Evolutionary conservation across 2,797 vertebrate species (phyloP).

Genomic region (Pampus argenteus): DNA sequence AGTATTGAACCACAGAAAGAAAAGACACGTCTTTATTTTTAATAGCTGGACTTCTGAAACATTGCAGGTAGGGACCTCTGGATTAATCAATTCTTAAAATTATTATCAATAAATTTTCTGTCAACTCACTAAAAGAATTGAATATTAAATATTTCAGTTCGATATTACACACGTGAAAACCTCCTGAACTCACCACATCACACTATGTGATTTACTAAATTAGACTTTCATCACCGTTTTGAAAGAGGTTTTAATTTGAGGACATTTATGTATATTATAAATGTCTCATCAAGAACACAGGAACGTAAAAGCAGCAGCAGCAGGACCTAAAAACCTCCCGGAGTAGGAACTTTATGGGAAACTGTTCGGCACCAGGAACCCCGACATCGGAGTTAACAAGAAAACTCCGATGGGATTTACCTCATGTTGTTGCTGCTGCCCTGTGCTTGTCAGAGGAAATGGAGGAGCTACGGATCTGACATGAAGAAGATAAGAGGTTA

Average conservation of each 20-base stretch:
- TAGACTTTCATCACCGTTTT: no score
- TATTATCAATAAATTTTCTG: neutral
- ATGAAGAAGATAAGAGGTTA: constrained; percentile 88
- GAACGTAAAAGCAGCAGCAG: no score
- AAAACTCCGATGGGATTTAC: constrained; percentile 66
- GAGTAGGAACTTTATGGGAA: constrained; percentile 28
- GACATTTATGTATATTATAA: neutral
- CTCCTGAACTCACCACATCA: no score
- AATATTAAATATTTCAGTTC: neutral
- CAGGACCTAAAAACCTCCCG: no score
- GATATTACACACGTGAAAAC: neutral
- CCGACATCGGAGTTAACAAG: constrained; percentile 54
- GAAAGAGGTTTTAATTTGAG: neutral
- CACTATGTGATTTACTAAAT: neutral
- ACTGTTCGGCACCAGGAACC: neutral
- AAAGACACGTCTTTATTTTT: neutral
- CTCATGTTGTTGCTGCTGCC: constrained; percentile 59
- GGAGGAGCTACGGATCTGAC: constrained; percentile 66
- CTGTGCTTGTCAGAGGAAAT: constrained; percentile 75
- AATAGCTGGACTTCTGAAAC: neutral
- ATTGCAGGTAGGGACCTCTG: neutral
- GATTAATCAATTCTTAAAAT: neutral
- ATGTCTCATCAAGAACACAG: no score
- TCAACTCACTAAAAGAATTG: neutral
- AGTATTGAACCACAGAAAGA: neutral